phyloP scores from a whole-genome alignment of 2,113 vertebrate species.

The Thinocorus orbignyianus region DNA sequence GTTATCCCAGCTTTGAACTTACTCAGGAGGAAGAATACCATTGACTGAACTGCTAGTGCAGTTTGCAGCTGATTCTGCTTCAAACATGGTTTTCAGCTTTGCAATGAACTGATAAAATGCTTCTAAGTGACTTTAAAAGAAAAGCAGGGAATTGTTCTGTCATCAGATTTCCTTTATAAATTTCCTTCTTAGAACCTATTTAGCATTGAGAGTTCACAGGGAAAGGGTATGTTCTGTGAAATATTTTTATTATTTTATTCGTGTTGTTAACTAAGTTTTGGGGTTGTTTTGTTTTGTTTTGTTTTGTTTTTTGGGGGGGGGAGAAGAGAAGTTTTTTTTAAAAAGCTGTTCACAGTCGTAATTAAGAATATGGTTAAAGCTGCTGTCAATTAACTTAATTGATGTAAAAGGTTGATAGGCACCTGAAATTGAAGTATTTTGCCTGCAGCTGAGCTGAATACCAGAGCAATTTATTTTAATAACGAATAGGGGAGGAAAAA shows the following conservation, averaged over 20 bases:
- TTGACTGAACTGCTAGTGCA: neutral
- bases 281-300: too few species aligned
- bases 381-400: constrained; percentile 51
- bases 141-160: neutral
- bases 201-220: neutral
- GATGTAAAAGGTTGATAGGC: constrained; percentile 27
- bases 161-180: neutral
- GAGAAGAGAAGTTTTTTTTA: accelerated
- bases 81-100: neutral
- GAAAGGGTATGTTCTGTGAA: neutral
- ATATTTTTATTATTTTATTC: neutral
- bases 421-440: constrained; percentile 39
- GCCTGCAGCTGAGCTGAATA: constrained; percentile 39
- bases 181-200: neutral
- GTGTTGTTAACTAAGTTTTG: neutral
- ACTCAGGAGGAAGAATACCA: neutral
- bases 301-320: too few species aligned
- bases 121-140: neutral
- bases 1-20: neutral
- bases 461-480: constrained; percentile 51
- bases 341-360: neutral
- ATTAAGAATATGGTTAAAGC: constrained; percentile 48
- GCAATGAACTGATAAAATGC: neutral
- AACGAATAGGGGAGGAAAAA: constrained; percentile 14
- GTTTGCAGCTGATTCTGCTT: neutral